Evolutionary conservation across 2,113 vertebrate species (phyloP).

Genomic region (Notarius quadriscutis): DNA sequence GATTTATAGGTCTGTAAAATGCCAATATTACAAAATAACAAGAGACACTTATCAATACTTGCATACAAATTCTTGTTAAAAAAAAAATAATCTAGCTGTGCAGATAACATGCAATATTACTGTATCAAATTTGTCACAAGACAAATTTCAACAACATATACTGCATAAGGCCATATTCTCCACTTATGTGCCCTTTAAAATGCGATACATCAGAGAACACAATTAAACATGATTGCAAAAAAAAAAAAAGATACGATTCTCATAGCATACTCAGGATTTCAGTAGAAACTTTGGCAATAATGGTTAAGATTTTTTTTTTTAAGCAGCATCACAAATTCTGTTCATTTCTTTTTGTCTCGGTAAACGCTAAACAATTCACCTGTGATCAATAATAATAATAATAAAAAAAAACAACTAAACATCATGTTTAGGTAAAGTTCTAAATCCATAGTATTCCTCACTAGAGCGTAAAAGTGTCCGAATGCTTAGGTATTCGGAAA

Average conservation of each 20-base stretch:
- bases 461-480: constrained; percentile 22
- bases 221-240: constrained; percentile 6
- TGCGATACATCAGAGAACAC: constrained; percentile 16
- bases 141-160: constrained; percentile 32
- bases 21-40: constrained; percentile 23
- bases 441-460: constrained; percentile 25
- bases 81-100: not conserved
- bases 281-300: constrained; percentile 38
- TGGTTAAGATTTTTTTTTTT: constrained; percentile 13
- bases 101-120: constrained; percentile 31
- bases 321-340: constrained; percentile 28
- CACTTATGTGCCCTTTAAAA: constrained; percentile 17
- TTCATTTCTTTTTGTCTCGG: not conserved
- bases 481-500: not conserved
- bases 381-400: not conserved
- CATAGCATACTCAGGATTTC: not conserved
- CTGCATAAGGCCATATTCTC: constrained; percentile 28
- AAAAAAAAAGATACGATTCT: not conserved
- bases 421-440: not conserved
- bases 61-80: constrained; percentile 19
- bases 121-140: constrained; percentile 17
- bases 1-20: constrained; percentile 22
- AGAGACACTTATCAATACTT: not conserved
- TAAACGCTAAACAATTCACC: not conserved
- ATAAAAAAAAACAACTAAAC: not conserved